phyloP scores from a whole-genome alignment of 1,140 invertebrate species.

The Solenopsis fugax region DNA sequence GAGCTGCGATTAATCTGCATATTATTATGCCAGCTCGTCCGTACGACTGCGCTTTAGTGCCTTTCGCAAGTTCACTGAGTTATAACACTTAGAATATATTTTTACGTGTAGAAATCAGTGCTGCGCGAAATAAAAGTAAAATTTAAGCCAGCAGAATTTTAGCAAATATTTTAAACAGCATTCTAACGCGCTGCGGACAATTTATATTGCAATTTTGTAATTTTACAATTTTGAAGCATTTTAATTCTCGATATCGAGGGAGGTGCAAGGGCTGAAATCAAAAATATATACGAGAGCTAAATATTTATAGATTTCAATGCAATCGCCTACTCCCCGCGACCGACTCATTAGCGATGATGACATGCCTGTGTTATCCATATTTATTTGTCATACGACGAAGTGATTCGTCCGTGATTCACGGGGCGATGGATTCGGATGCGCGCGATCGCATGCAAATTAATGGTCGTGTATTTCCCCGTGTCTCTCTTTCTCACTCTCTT shows the following conservation, averaged over 20 bases:
- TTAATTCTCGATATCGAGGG: background rate
- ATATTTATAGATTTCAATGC: conserved; percentile 4
- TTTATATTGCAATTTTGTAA: background rate
- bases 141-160: background rate
- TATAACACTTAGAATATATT: conserved; percentile 35
- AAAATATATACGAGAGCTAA: background rate
- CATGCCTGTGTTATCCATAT: background rate
- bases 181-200: background rate
- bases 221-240: background rate
- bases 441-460: conserved; percentile 21
- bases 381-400: background rate
- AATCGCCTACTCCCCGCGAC: background rate
- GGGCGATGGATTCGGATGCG: background rate
- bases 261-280: no score
- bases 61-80: conserved; percentile 6
- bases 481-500: background rate
- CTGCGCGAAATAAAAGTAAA: background rate
- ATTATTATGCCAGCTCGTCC: conserved; percentile 56
- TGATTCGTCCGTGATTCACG: conserved; percentile 39
- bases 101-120: background rate
- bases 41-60: conserved; percentile 54
- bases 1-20: conserved; percentile 59
- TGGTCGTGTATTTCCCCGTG: background rate
- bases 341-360: conserved; percentile 28
- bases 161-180: background rate